Evolutionary conservation across 92 coral and sea anemone species (phyloP).

Genomic region (Meandrina meandrites): DNA sequence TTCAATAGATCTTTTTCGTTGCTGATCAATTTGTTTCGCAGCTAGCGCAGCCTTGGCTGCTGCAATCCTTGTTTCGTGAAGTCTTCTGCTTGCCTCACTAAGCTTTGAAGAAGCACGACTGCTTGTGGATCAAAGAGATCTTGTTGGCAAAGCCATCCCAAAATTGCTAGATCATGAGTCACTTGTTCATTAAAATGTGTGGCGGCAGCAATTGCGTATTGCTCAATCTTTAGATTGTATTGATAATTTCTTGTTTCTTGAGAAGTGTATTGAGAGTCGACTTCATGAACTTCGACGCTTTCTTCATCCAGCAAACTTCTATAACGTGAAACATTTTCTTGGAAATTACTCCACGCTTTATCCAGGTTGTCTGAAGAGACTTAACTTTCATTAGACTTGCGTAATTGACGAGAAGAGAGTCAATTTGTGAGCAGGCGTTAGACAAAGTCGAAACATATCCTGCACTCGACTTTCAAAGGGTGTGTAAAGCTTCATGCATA

Average conservation of each 20-base stretch:
- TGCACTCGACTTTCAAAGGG: no score
- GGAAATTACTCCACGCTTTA: neutral
- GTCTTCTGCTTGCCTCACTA: conserved; percentile 21
- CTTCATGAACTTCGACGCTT: neutral
- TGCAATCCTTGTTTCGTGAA: conserved; percentile 18
- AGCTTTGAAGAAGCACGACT: conserved; percentile 21
- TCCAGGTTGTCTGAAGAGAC: neutral
- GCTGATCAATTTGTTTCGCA: conserved; percentile 19
- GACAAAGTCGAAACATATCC: no score
- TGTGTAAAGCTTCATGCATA: no score
- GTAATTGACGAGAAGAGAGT: neutral
- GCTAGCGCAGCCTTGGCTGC: conserved; percentile 26
- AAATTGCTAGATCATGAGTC: conserved; percentile 3
- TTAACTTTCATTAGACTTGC: neutral
- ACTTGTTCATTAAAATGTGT: conserved; percentile 39
- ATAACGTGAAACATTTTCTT: neutral
- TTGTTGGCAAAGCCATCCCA: neutral
- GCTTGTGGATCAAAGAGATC: neutral
- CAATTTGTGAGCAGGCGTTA: neutral
- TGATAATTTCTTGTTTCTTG: neutral
- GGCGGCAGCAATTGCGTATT: neutral
- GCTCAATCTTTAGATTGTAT: neutral
- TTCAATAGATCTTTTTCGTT: conserved; percentile 21
- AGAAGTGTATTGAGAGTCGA: neutral
- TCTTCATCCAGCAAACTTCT: neutral